Evolutionary conservation across 2,888 invertebrate genomes (phyloP), one percentile per base, ranked within the genome.

Genomic region (Mythimna pallens): DNA sequence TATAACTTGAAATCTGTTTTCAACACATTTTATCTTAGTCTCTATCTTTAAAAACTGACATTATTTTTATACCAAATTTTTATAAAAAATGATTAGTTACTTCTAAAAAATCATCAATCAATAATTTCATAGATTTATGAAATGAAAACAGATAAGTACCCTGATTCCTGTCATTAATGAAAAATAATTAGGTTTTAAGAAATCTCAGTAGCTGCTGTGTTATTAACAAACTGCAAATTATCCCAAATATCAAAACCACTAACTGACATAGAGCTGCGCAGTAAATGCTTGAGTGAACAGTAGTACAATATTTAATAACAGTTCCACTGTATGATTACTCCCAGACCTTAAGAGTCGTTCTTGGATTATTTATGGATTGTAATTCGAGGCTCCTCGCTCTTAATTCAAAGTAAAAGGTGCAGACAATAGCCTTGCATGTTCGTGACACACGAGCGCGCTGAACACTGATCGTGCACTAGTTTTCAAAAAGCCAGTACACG

Each of bases 371-470:
- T 92, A 93, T 92, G 91, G 91, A 87, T 88, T 74, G 89, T 92
- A 91, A 93, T 93, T 91, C 89, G 89, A 91, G 90, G 89, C 86
- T 89, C 88, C 87, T 89, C 88, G 89, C 87, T 91, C 89, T 90
- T 91, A 89, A 91, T 91, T 89, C 89, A 87, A 94, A 94, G 94
- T 94, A 94, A 94, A 92, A 93, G 94, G 94, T 86, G 85, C 86
- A 89, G 82, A 87, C 87, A 89, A 87, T 89, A 93, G 92, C 94
- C 94, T 94, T 94, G 94, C 88, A 67, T 74, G 76, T 77, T 87
- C 89, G 88, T 88, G 90, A 91, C 90, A 91, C 89, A 92, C 91
- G 86, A 86, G 74, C 87, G 82, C 80, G 50, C 83, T 54, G 69
- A 67, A 61, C 76, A 64, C 52, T 71, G 61, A 70, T 82, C 84